Evolutionary conservation across 2,797 vertebrate species (phyloP).

Genomic region (Sparus aurata): DNA sequence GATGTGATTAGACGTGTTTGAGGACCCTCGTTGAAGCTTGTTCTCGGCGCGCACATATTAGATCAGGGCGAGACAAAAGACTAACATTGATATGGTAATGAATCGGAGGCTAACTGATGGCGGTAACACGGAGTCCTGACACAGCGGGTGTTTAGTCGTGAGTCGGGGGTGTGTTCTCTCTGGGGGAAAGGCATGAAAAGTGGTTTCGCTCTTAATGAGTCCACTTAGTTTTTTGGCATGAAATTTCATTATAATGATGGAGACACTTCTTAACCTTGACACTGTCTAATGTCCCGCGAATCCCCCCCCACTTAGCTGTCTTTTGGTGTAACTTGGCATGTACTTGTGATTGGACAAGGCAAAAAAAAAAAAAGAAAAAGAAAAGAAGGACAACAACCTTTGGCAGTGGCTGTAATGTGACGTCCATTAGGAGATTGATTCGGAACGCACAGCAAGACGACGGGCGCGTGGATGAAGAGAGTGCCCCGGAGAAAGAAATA

Average conservation of each 20-base stretch:
- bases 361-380: constrained; percentile 67
- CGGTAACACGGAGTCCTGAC: constrained; percentile 22
- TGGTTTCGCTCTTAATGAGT: constrained; percentile 43
- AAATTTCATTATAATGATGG: constrained; percentile 64
- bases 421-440: constrained; percentile 80
- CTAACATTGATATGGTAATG: constrained; percentile 39
- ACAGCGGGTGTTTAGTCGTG: constrained; percentile 50
- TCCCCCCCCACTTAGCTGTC: constrained; percentile 65
- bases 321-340: constrained; percentile 70
- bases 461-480: constrained; percentile 31
- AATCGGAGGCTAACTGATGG: constrained; percentile 33
- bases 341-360: constrained; percentile 44
- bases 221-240: constrained; percentile 52
- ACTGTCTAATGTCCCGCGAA: constrained; percentile 47
- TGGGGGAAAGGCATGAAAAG: constrained; percentile 35
- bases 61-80: constrained; percentile 29
- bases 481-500: constrained; percentile 41
- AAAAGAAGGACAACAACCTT: constrained; percentile 66
- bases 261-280: constrained; percentile 73
- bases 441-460: constrained; percentile 49
- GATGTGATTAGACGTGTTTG: constrained; percentile 36
- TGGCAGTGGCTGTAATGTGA: constrained; percentile 63
- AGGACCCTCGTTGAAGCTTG: constrained; percentile 7
- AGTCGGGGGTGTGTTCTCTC: constrained; percentile 20
- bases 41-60: constrained; percentile 4